Conservation (phyloP, 2,888 invertebrate genomes). For the Lomographa bimaculata region DNA sequence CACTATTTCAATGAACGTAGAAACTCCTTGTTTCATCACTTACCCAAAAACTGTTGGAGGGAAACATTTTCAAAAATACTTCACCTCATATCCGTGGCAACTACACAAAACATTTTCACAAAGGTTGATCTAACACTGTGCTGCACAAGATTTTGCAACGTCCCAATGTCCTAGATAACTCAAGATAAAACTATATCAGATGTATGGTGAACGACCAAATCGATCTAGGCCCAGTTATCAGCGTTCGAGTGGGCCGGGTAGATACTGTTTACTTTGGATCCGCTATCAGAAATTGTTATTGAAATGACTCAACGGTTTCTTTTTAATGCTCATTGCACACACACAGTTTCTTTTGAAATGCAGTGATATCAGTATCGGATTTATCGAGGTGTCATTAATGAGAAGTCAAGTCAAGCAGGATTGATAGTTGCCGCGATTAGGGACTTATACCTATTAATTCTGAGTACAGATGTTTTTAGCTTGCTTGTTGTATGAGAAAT, state of each 20-base stretch:
- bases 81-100: slow-evolving; percentile 11
- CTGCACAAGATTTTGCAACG: slow-evolving; percentile 49
- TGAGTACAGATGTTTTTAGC: too few relatives aligned
- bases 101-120: slow-evolving; percentile 2
- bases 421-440: too few relatives aligned
- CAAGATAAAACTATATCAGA: slow-evolving; percentile 59
- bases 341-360: too few relatives aligned
- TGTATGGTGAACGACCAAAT: slow-evolving; percentile 47
- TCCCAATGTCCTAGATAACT: slow-evolving; percentile 56
- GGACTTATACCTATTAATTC: too few relatives aligned
- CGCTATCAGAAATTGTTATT: slow-evolving; percentile 6
- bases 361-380: too few relatives aligned
- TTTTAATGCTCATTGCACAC: too few relatives aligned
- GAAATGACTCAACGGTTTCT: slow-evolving; percentile 1
- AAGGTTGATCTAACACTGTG: slow-evolving; percentile 39
- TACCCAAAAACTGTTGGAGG: slow-evolving; percentile 7
- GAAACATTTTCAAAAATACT: slow-evolving; percentile 10
- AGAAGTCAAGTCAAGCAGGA: too few relatives aligned
- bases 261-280: slow-evolving; percentile 29
- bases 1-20: too few relatives aligned
- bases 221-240: slow-evolving; percentile 55
- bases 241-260: slow-evolving; percentile 43
- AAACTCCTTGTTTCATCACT: too few relatives aligned
- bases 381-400: too few relatives aligned
- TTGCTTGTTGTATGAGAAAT: too few relatives aligned